A percentile compares a stretch with the other conserved stretches of the same genome.
These are phyloP conservation scores for Cisticola juncidis DNA, from an alignment of 2,113 vertebrate genomes.

Conservation along the genomic window DNA sequence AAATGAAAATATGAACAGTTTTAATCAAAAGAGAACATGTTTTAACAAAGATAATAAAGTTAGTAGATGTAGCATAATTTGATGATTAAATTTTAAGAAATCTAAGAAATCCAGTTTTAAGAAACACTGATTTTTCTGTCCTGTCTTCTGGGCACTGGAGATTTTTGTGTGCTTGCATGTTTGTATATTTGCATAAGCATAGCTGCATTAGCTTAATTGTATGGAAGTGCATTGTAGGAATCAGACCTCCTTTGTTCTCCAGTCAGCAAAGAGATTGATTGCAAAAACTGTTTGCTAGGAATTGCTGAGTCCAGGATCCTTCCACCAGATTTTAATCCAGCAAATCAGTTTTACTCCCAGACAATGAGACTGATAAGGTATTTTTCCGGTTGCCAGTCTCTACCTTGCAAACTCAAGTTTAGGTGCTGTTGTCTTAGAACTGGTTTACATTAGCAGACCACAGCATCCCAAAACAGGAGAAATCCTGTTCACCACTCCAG, in stretches of 20 bases:
- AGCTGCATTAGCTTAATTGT: fast-evolving
- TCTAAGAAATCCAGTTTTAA: not conserved
- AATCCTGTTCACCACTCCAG: not conserved
- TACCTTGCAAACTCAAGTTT: not conserved
- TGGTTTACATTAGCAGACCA: not conserved
- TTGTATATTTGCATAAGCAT: not conserved
- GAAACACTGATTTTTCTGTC: not conserved
- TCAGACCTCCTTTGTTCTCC: not conserved
- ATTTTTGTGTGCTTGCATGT: not conserved
- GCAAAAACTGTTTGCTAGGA: not conserved
- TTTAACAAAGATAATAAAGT: not conserved
- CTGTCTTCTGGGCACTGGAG: not conserved
- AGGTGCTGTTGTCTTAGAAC: not conserved
- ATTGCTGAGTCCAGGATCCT: not conserved
- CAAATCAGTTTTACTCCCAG: not conserved
- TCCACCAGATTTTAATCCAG: not conserved
- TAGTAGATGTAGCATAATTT: not conserved
- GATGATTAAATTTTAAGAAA: not conserved
- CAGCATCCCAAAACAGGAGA: not conserved
- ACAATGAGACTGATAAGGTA: not conserved
- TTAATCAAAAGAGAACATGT: not conserved
- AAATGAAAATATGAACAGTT: not conserved
- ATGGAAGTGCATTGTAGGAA: not conserved
- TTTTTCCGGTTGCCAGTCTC: not conserved
- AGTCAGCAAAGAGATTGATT: not conserved